These are phyloP conservation scores for Astreopora myriophthalma DNA, from an alignment of 64 coral and sea anemone genomes.

Conservation along the genomic window DNA sequence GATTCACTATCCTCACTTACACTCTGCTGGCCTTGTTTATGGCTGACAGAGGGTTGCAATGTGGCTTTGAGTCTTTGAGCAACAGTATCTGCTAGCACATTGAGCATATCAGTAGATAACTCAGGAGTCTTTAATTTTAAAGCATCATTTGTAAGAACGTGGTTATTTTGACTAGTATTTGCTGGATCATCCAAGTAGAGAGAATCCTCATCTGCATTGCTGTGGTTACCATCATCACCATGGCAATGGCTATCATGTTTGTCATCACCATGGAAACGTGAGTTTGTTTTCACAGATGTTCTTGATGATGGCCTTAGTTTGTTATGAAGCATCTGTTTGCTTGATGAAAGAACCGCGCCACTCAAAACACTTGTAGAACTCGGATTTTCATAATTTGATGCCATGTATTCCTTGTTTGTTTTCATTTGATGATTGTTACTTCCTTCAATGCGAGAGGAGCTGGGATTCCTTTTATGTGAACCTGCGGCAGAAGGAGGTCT, in stretches of 20 bases:
- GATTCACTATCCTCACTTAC: slow-evolving; percentile 37
- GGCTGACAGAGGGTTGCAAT: slow-evolving; percentile 9
- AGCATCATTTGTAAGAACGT: not conserved
- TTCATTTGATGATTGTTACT: not conserved
- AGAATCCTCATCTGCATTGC: not conserved
- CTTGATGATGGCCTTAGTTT: slow-evolving; percentile 9
- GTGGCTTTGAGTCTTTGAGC: slow-evolving; percentile 62
- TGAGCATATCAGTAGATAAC: slow-evolving; percentile 65
- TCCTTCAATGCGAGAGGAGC: not conserved
- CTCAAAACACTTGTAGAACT: not conserved
- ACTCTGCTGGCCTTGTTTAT: slow-evolving; percentile 1
- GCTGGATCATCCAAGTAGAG: not conserved
- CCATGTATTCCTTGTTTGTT: not conserved
- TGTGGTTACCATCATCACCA: not conserved
- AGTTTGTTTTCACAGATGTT: slow-evolving; percentile 4
- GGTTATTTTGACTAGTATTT: not conserved
- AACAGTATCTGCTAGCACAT: slow-evolving; percentile 78
- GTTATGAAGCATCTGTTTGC: slow-evolving; percentile 33
- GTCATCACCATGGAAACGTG: not conserved
- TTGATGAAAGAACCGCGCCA: not conserved
- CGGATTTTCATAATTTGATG: slow-evolving; percentile 29
- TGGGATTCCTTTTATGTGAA: slow-evolving; percentile 4
- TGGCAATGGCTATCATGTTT: not conserved
- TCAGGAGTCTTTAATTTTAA: not conserved
- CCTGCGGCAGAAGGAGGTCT: slow-evolving; percentile 40